Evolutionary conservation across 2,113 vertebrate species (phyloP), one percentile per base, ranked within the genome.

Genomic region (Apodemus speciosus): DNA sequence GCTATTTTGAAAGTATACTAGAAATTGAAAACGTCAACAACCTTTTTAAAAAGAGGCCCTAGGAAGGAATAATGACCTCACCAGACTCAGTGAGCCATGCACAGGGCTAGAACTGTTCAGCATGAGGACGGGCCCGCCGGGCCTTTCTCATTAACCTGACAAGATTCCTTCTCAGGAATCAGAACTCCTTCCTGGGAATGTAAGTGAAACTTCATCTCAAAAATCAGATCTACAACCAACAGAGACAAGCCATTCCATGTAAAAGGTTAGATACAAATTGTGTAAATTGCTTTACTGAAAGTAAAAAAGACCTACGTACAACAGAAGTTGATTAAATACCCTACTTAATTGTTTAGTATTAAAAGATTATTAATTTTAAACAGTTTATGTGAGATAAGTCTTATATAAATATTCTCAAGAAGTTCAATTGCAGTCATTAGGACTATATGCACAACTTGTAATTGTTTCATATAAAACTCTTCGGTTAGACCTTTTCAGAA

Each of bases 11-110:
- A 89, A 89, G 86, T 71, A 21, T 69, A 46, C 66, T 79, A 81
- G 64, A 94, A 90, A 94, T 40, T 18, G 35, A 84, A 86, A 58
- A 76, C n/a, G 73, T 94, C 27, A 64, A 7, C 23, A 92, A 69
- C 13, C 58, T 38, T 62, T 62, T 62, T 23, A 53, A 53, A 56
- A 56, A 56, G 18, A 56, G 56, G 40, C 60, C 32, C 53, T 2
- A 86, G 64, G n/a, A 72, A 77, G 49, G 75, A 64, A 4, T 8
- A 51, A 72, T 43, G 20, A 4, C 5, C 21, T 84, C 46, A 60
- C 11, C n/a, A 4, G 9, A 1, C 3, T n/a, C n/a, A n/a, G 79
- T 23, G n/a, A 62, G 66, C 38, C 60, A 35, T 64, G 72, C 27
- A 46, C 2, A 73, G 77, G 38, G 66, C 66, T 25, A 40, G 84